These are phyloP conservation scores for Serilophus lunatus DNA, from an alignment of 2,113 vertebrate genomes.

Conservation along the genomic window DNA sequence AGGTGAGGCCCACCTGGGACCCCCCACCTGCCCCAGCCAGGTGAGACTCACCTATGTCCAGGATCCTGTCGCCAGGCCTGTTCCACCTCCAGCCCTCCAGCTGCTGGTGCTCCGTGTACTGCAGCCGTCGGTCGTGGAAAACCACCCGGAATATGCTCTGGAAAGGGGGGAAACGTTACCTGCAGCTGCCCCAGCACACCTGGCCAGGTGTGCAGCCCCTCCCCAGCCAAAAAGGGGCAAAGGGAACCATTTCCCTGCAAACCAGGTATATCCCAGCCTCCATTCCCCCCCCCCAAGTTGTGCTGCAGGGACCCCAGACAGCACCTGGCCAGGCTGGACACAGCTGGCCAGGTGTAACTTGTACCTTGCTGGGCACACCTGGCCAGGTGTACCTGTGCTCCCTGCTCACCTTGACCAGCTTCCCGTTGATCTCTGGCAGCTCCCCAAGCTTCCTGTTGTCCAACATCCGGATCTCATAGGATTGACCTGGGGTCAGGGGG, in stretches of 20 bases:
- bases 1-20: background rate
- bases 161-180: background rate
- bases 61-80: constrained; percentile 92
- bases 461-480: constrained; percentile 98
- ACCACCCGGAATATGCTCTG: constrained; percentile 97
- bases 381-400: accelerated
- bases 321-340: background rate
- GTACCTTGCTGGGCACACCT: too few relatives aligned
- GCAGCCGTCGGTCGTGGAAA: constrained; percentile 93
- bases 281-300: background rate
- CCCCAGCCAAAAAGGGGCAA: background rate
- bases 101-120: constrained; percentile 97
- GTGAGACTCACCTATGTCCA: constrained; percentile 87
- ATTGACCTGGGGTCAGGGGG: constrained; percentile 82
- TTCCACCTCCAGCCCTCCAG: constrained; percentile 98
- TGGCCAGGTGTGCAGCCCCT: background rate
- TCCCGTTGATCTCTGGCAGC: constrained; percentile 92
- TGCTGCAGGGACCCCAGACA: accelerated
- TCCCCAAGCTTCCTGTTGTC: constrained; percentile 97
- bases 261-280: background rate
- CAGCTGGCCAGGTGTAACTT: background rate
- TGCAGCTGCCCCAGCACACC: background rate
- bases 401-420: constrained; percentile 91
- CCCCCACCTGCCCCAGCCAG: background rate
- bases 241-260: too few relatives aligned